Base-by-base conservation (phyloP, 2,113 vertebrate species). In the Sinosuthora webbiana region DNA sequence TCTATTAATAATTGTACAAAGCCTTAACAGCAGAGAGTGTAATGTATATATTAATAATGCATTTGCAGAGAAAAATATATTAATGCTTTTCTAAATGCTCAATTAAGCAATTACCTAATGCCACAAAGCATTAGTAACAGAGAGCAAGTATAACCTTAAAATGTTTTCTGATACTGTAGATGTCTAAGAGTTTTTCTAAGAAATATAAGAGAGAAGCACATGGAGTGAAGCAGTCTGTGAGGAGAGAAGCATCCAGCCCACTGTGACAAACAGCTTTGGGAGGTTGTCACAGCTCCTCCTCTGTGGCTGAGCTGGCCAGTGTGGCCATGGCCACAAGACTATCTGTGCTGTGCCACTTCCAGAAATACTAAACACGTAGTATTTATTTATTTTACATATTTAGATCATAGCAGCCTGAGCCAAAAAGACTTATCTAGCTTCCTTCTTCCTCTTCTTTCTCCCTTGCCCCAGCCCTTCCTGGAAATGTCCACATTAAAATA, bases 1-100 rank as follows among this genome's bases (percentile, higher is more conserved):
- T 73, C 82, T 86, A 86, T 93, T 93, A 95, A 93, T 92, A 94
- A 92, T 55, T 93, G 70, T 69, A 65, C 75, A 70, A 92, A 83
- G 68, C 39, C 42, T 85, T 88, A 94, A 92, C 57, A 93, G 85
- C 59, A 69, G 62, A 87, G 53, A 76, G 79, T 90, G 67, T 77
- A 91, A 62, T 90, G 42, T 76, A 62, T 80, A 39, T 87, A 95
- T 96, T 91, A 96, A 90, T 94, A 93, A 94, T 93, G 94, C 86
- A 92, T 94, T 89, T 71, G 42, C 79, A 96, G 81, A 91, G 59
- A 90, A 96, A 94, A 94, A 93, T 53, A 62, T 28, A 62, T 90
- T 93, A 93, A 92, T 96, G 88, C 75, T 63, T 89, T 92, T 82
- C 68, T 88, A 67, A 95, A 88, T 90, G 71, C 71, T 94, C 88